Evolutionary conservation across 2,797 vertebrate species (phyloP).

Genomic region (Micromesistius poutassou): DNA sequence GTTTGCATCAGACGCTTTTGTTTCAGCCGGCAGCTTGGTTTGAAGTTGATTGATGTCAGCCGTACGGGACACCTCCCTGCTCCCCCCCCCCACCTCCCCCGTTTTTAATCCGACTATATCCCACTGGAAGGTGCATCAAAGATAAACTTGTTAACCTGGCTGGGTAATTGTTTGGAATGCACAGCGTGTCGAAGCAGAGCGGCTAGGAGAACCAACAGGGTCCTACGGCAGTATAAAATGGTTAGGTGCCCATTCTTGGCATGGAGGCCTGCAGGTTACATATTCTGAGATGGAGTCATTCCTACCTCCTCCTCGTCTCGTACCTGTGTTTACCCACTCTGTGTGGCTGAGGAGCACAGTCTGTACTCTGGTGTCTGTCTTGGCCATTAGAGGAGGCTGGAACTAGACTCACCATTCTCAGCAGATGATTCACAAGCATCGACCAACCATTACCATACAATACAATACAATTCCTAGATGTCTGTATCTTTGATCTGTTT

Average conservation of each 20-base stretch:
- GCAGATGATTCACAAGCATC: not conserved
- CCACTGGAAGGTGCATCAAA: conserved; percentile 67
- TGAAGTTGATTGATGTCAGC: conserved; percentile 71
- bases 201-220: conserved; percentile 53
- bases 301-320: conserved; percentile 32
- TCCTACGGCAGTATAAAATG: conserved; percentile 52
- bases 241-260: conserved; percentile 45
- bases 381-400: not conserved
- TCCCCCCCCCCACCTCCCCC: conserved; percentile 63
- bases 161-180: conserved; percentile 68
- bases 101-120: conserved; percentile 71
- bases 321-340: conserved; percentile 27
- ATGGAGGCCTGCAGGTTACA: conserved; percentile 20
- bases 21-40: conserved; percentile 56
- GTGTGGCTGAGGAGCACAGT: not conserved
- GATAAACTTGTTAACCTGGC: conserved; percentile 66
- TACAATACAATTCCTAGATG: not conserved
- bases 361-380: not conserved
- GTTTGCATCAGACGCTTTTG: conserved; percentile 66
- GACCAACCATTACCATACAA: not conserved
- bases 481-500: not conserved
- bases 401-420: not conserved
- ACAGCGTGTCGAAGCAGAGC: conserved; percentile 65
- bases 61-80: conserved; percentile 63
- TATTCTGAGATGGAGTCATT: conserved; percentile 51